Base-by-base conservation (phyloP, 2,888 invertebrate genomes). In the Tyria jacobaeae region DNA sequence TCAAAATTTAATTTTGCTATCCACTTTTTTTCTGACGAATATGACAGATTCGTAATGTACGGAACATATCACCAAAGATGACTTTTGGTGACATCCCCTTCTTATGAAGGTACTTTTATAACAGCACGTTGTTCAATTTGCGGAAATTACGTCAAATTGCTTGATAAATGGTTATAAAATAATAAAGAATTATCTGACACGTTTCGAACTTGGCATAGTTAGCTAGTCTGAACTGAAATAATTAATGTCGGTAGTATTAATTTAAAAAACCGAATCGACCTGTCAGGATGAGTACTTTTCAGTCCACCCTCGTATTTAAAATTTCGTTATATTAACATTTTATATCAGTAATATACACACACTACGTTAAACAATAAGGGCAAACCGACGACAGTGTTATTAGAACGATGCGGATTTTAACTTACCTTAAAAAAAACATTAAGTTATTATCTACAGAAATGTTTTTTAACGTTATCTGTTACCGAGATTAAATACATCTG, bases 221-320 rank as follows among this genome's bases (percentile, higher is more conserved):
- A 49, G 27, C 27, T 5, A 27, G 49, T 49, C 27, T 24, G 49
- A 49, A 49, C 49, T 49, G 49, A 49, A 49, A 25, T 49, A 39
- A 39, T 15, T 39, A 39, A 49, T 49, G 49, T 49, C 27, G 27
- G 49, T 25, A 49, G 49, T 27, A 27, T 49, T 49, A n/a, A 49
- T 27, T 49, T 49, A 27, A 2, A 49, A 27, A 49, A 27, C 7
- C 14, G n/a, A 39, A 39, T 39, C 1, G 39, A 39, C 14, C 3
- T 39, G 39, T 39, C n/a, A 39, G 39, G 6, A n/a, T n/a, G n/a
- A n/a, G n/a, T n/a, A n/a, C 39, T 39, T 39, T 15, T 4, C 39
- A 39, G 14, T 39, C 39, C 27, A 31, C 27, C 27, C 27, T 31
- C 27, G 27, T 31, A 31, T 31, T 31, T 7, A 31, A 31, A 31